These are phyloP conservation scores for Neopelma chrysocephalum DNA, from an alignment of 2,797 vertebrate species.

Conservation along the genomic window DNA sequence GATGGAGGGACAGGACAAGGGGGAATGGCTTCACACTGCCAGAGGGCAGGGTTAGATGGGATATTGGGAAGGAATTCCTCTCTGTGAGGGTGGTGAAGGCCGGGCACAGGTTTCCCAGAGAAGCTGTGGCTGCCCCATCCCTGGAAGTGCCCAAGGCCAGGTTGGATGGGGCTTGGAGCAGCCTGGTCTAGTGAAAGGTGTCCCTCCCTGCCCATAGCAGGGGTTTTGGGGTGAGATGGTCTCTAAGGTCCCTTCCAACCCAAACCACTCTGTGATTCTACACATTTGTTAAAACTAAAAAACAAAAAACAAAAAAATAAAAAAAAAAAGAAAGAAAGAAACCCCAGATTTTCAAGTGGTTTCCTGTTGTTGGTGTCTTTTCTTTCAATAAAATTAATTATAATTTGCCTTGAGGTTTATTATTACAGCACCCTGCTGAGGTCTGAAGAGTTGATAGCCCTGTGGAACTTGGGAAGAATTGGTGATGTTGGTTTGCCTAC, in stretches of 20 bases:
- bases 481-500: neutral
- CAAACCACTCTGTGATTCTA: neutral
- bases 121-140: neutral
- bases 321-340: no score
- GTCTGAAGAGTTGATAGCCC: neutral
- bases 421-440: neutral
- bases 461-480: neutral
- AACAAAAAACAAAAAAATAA: no score
- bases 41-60: neutral
- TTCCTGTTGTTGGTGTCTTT: neutral
- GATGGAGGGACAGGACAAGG: rapidly evolving
- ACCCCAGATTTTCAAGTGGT: neutral
- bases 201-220: neutral
- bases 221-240: neutral
- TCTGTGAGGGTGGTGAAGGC: neutral
- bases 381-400: neutral
- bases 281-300: neutral
- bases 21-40: neutral
- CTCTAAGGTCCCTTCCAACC: neutral
- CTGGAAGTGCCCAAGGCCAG: neutral
- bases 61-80: neutral
- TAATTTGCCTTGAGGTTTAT: neutral
- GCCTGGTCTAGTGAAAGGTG: rapidly evolving
- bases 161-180: rapidly evolving
- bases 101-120: neutral